Evolutionary conservation across 2,888 invertebrate genomes (phyloP).

Genomic region (Mimas tiliae): DNA sequence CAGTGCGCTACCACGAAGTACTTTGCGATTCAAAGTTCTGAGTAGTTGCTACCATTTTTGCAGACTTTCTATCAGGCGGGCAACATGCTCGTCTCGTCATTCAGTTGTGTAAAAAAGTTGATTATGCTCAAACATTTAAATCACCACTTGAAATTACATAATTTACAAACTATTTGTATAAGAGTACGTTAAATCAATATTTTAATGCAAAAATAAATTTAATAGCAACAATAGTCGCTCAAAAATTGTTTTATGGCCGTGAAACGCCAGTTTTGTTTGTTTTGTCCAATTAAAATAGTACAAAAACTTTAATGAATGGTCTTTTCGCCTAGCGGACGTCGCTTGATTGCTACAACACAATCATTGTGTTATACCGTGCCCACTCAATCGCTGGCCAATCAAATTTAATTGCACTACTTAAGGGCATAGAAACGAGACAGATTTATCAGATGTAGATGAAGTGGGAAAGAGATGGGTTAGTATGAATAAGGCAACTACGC

Average conservation of each 20-base stretch:
- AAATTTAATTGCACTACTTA: slow-evolving; percentile 28
- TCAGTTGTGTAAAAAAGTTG: too few species aligned
- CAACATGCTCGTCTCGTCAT: too few species aligned
- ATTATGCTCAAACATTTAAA: too few species aligned
- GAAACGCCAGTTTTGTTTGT: slow-evolving; percentile 22
- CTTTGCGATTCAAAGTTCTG: too few species aligned
- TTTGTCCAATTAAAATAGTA: slow-evolving; percentile 19
- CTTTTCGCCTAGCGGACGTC: slow-evolving; percentile 24
- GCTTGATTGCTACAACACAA: slow-evolving; percentile 35
- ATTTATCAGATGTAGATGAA: not conserved
- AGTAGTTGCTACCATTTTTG: too few species aligned
- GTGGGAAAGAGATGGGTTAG: not conserved
- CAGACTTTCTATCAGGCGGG: too few species aligned
- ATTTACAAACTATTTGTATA: not conserved
- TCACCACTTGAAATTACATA: too few species aligned
- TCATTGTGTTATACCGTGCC: slow-evolving; percentile 43
- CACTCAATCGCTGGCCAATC: slow-evolving; percentile 31
- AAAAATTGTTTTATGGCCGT: slow-evolving; percentile 25
- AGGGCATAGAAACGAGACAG: slow-evolving; percentile 23
- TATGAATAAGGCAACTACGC: not conserved
- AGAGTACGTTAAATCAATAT: not conserved
- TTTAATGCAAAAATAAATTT: not conserved
- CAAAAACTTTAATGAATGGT: slow-evolving; percentile 21
- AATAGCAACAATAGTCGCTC: slow-evolving; percentile 11
- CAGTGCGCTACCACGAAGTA: too few species aligned